Percentiles rank a stretch among this genome's conserved stretches.
These are phyloP conservation scores for Carabus problematicus DNA, from an alignment of 2,888 invertebrate species.

Conservation along the genomic window DNA sequence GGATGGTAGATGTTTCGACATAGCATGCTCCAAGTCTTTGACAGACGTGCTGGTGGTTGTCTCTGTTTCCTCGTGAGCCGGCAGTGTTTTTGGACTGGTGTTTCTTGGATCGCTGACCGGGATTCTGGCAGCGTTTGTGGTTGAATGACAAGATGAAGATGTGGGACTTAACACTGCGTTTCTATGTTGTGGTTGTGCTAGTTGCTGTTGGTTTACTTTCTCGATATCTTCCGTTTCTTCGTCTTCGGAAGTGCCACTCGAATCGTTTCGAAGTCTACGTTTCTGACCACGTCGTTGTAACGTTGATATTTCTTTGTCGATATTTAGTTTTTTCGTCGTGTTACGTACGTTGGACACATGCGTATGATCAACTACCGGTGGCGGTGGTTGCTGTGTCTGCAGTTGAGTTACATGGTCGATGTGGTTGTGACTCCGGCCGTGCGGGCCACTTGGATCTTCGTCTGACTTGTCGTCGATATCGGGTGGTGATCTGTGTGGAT, in stretches of 20 bases:
- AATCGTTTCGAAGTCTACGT: conserved; percentile 66
- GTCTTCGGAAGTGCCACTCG: conserved; percentile 61
- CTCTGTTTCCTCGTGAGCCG: conserved; percentile 57
- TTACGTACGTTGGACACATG: background rate
- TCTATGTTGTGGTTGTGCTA: conserved; percentile 50
- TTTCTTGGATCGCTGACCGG: conserved; percentile 56
- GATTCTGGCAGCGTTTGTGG: conserved; percentile 62
- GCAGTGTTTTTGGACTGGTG: conserved; percentile 59
- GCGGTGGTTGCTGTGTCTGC: conserved; percentile 54
- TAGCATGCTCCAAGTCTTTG: conserved; percentile 93
- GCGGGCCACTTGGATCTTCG: conserved; percentile 63
- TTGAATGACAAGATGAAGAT: conserved; percentile 70
- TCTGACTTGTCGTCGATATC: conserved; percentile 60
- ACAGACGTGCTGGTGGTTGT: conserved; percentile 68
- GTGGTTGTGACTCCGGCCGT: conserved; percentile 62
- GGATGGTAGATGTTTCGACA: conserved; percentile 90
- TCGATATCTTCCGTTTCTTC: conserved; percentile 61
- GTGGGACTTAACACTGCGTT: conserved; percentile 66
- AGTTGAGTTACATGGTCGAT: conserved; percentile 62
- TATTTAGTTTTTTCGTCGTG: conserved; percentile 24
- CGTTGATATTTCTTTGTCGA: conserved; percentile 34
- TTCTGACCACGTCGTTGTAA: conserved; percentile 65
- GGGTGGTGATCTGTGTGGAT: conserved; percentile 59
- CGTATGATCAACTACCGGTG: conserved; percentile 51
- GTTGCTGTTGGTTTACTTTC: conserved; percentile 43